Percentiles rank a stretch among this genome's conserved stretches.
These are phyloP conservation scores for Pyrrhosoma nymphula DNA, from an alignment of 2,888 invertebrate genomes.

Conservation along the genomic window DNA sequence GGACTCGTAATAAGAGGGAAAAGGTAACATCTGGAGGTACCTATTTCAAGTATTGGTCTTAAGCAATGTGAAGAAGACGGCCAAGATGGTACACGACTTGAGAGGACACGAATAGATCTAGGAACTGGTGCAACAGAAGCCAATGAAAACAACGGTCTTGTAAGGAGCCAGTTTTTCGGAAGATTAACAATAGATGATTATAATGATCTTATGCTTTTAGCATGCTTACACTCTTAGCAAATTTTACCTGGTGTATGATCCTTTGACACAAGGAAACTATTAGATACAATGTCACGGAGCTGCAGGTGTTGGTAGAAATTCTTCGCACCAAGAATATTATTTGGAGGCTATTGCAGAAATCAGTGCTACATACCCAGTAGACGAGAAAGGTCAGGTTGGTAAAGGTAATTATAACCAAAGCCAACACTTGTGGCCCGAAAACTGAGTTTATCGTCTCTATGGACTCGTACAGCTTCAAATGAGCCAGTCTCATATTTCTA, in stretches of 20 bases:
- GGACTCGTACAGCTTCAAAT: not conserved
- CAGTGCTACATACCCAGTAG: not conserved
- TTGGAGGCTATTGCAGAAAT: no score
- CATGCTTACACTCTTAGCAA: not conserved
- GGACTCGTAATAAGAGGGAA: no score
- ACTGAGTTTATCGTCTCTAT: not conserved
- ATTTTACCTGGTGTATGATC: conserved; percentile 39
- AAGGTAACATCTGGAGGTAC: no score
- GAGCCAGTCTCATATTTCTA: not conserved
- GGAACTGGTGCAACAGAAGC: no score
- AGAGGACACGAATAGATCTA: no score
- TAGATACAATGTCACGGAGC: not conserved
- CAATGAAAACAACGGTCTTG: no score
- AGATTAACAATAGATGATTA: no score
- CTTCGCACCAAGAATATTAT: not conserved
- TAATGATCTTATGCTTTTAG: no score
- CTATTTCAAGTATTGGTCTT: no score
- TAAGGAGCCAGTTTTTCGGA: no score
- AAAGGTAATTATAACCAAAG: not conserved
- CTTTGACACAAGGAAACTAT: not conserved
- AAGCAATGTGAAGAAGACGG: no score
- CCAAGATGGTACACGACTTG: no score
- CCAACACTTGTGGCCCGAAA: not conserved
- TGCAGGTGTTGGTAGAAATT: not conserved
- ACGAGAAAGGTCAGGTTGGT: not conserved